Evolutionary conservation across 2,113 vertebrate species (phyloP), one percentile per base, ranked within the genome.

Genomic region (Anarhynchus alexandrinus): DNA sequence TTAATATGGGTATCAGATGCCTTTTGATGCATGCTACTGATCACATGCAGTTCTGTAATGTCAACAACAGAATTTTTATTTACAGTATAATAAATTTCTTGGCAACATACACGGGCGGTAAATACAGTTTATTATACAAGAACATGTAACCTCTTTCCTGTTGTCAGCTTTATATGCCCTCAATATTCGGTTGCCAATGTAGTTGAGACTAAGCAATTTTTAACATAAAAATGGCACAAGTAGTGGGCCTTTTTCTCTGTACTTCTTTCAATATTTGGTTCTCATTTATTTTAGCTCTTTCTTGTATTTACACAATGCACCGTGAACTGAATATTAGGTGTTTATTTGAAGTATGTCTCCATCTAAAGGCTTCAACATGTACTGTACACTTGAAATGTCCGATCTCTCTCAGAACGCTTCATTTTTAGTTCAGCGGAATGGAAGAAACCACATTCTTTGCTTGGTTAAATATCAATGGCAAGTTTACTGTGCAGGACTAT

Each of bases 291-390:
- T 96, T 62, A 88, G 42, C 61, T 92, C 73, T 79, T 82, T 58
- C 82, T 88, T 93, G 67, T 40, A 70, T 88, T 97, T 92, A 96
- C 61, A 93, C 88, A 97, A 97, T 95, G 90, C 88, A 73, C 49
- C 88, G 54, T 42, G 91, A 97, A 90, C 40, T 26, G 77, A 89
- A 43, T 87, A 96, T 81, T 81, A 52, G 59, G n/a, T 84, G 83
- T 98, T 98, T 98, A 91, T 98, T 98, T 99, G 99, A 98, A 97
- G 98, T 99, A 98, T 99, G 98, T 99, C 98, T 99, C 99, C 99
- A 99, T 98, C 99, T 99, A 99, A 99, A 99, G 99, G 99, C 85
- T 95, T 94, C 58, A 59, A 12, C 47, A 67, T 91, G 96, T 94
- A 98, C 58, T 97, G 90, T 96, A 67, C 64, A 67, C 65, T 72